A percentile compares a stretch with the other conserved stretches of the same genome.
These are phyloP conservation scores for Eumerus sabulonum DNA, from an alignment of 2,888 invertebrate genomes.

Conservation along the genomic window DNA sequence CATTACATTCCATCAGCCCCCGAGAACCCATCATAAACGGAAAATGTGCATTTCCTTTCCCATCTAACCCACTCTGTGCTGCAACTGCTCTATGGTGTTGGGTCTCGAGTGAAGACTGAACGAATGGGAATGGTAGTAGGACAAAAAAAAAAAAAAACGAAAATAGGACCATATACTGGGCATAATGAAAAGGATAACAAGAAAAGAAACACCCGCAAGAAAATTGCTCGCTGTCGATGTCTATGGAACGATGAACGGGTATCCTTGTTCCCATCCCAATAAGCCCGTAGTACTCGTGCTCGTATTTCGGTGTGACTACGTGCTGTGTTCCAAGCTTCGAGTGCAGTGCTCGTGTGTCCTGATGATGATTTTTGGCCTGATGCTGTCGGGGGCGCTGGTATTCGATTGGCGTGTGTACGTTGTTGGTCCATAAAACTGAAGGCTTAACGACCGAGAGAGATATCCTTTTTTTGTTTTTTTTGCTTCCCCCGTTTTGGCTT, in stretches of 20 bases:
- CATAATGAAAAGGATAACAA: conserved; percentile 65
- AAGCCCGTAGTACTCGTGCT: conserved; percentile 6
- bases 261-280: too few species aligned
- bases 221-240: conserved; percentile 65
- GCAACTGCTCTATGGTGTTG: neutral
- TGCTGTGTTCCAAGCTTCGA: too few species aligned
- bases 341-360: conserved; percentile 13
- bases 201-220: conserved; percentile 65
- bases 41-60: conserved; percentile 67
- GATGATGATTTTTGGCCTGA: conserved; percentile 47
- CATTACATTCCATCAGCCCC: conserved; percentile 62
- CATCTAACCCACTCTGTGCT: conserved; percentile 19
- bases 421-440: conserved; percentile 49
- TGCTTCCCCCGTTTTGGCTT: neutral
- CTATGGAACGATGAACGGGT: conserved; percentile 27
- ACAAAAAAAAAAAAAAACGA: conserved; percentile 54
- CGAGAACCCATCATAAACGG: conserved; percentile 35
- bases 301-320: neutral
- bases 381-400: neutral
- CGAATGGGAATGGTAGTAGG: conserved; percentile 15
- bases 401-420: neutral
- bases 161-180: conserved; percentile 27
- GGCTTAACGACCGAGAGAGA: conserved; percentile 49
- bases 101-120: conserved; percentile 1
- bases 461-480: conserved; percentile 13